Base-by-base conservation (phyloP, 2,113 vertebrate species). In the Oreochromis aureus region DNA sequence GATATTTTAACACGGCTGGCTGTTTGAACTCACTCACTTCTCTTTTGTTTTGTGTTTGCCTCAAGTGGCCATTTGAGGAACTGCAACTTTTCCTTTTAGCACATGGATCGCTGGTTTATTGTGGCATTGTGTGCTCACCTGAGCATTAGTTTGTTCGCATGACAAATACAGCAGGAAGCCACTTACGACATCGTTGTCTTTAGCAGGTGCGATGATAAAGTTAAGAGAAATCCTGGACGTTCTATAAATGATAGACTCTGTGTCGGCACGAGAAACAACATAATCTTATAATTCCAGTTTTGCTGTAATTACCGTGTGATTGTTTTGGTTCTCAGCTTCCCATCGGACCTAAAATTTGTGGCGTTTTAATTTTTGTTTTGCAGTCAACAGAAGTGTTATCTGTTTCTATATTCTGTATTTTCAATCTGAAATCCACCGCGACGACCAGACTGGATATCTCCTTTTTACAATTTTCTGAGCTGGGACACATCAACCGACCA, bases 361-460 rank as follows among this genome's bases (percentile, higher is more conserved):
- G 71, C 6, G 16, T 18, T 51, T 12, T 0, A 5, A 78, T 51
- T 78, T 51, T 48, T 30, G 24, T 48, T 19, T 76, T 19, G 13
- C 18, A 48, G 71, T 30, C 15, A 76, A 48, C 24, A 5, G 71
- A 12, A 19, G 41, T 63, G 15, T 48, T 76, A 30, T 11, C 30
- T 76, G 24, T 51, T 78, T 78, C 44, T 51, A 78, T 51, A 78
- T 48, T 78, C 71, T 78, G 44, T 78, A 24, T 32, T 48, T 78
- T 32, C 0, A 78, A 51, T 78, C 16, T 32, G 44, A 78, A 51
- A 51, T 51, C 71, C 16, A 32, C 44, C 0, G 3, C 10, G 10
- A n/a, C 24, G 10, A 32, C 44, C 71, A 78, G 44, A 8, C 27
- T 78, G 71, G 71, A 51, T 78, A 51, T 51, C 44, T 51, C 27